Base-by-base conservation (phyloP, 2,797 vertebrate genomes). In the Calcarius lapponicus region DNA sequence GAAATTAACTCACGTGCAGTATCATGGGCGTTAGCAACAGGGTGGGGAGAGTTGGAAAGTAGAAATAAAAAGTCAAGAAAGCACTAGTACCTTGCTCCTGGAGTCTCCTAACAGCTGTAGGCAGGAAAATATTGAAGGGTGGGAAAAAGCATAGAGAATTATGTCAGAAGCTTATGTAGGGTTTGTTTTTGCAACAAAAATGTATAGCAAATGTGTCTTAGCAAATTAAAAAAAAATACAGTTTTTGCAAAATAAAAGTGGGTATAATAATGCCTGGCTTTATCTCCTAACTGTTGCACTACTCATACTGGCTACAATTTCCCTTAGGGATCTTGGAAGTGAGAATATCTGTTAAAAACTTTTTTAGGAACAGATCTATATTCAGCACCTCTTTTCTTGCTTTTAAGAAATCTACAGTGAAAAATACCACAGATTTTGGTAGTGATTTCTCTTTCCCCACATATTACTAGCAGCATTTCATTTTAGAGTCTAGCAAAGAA, bases 91-190 rank as follows among this genome's bases (percentile, higher is more conserved):
- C 99, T 99, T 99, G 98, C 99, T 99, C 98, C 99, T 99, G 99
- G 99, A 99, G 99, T 99, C 99, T 99, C 99, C 99, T 98, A 99
- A 99, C 82, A 99, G 99, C 99, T 99, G 99, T 98, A 98, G 98
- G 98, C 97, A 98, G 98, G 98, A 98, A 98, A 98, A 98, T 97
- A 98, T 98, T 98, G 98, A 97, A 98, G 97, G 98, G 97, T 97
- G 97, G 98, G 97, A 98, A 98, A 98, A 98, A 98, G 98, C 98
- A 98, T 98, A 99, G 97, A 99, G 97, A 98, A 97, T 98, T 97
- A 98, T 98, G 98, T 98, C 97, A 98, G 98, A 98, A 98, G 97
- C 98, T 93, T 96, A 98, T 98, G 98, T 91, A 97, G 98, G 97
- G 97, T 96, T 93, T 97, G 96, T 92, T 97, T 96, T 97, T 91